Evolutionary conservation across 2,888 invertebrate species (phyloP).

Genomic region (Lasioglossum morio): DNA sequence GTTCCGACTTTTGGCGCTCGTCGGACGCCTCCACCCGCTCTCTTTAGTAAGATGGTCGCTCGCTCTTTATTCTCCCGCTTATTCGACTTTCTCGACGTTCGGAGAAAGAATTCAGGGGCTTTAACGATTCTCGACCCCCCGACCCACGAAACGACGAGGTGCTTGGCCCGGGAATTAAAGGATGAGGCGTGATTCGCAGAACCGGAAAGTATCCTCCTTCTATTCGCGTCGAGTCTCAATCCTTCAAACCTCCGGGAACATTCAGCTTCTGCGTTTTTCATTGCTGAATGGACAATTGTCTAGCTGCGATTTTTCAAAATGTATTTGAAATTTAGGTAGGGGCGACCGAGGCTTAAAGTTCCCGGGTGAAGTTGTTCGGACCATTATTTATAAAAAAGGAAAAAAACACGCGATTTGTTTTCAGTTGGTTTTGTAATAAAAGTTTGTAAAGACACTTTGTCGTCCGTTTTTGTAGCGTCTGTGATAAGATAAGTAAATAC

Average conservation of each 20-base stretch:
- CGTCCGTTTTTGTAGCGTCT: too few species aligned
- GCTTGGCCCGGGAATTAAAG: slow-evolving; percentile 49
- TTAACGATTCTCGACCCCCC: slow-evolving; percentile 62
- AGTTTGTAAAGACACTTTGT: too few species aligned
- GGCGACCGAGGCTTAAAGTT: too few species aligned
- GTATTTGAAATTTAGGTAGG: too few species aligned
- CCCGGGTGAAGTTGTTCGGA: too few species aligned
- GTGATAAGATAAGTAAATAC: too few species aligned
- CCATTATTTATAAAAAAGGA: too few species aligned
- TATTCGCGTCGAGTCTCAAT: slow-evolving; percentile 8
- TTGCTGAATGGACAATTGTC: neutral
- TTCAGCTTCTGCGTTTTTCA: slow-evolving; percentile 31
- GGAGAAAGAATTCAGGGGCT: slow-evolving; percentile 59
- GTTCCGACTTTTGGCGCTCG: slow-evolving; percentile 58
- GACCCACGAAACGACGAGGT: slow-evolving; percentile 36
- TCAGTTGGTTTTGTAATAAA: too few species aligned
- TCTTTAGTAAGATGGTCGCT: slow-evolving; percentile 62
- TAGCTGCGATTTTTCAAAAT: neutral
- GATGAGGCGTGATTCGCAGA: slow-evolving; percentile 56
- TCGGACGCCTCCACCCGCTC: slow-evolving; percentile 49
- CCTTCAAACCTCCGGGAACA: slow-evolving; percentile 21
- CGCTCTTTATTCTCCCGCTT: slow-evolving; percentile 63
- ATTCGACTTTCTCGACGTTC: slow-evolving; percentile 56
- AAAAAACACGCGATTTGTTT: too few species aligned
- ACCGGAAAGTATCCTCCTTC: slow-evolving; percentile 29